Base-by-base conservation (phyloP, 2,797 vertebrate species). In the Micropoecilia bifurca region DNA sequence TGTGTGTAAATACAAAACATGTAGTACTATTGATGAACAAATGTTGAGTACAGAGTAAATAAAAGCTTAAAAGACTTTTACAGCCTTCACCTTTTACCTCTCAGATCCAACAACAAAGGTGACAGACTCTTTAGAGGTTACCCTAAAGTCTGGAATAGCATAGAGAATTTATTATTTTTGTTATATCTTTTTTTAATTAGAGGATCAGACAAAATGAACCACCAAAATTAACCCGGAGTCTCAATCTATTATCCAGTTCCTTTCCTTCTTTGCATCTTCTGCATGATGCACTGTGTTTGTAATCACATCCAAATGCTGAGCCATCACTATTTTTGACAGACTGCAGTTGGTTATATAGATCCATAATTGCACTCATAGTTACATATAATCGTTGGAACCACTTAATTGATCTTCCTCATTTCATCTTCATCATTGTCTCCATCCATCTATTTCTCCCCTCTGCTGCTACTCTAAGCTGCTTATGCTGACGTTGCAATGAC, bases 341-440 rank as follows among this genome's bases (percentile, higher is more conserved):
- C 95, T 92, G 90, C 93, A 95, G 78, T 84, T 87, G 3, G 1
- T 88, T 92, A 94, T 95, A 83, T 8, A 16, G 71, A 87, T 77
- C 92, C 89, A 80, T 95, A 95, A 92, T 95, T 94, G 87, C 92
- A 83, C 87, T 84, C 79, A 87, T 10, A 80, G 82, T 91, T 90
- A 83, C 88, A 3, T 88, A 79, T 84, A 6, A 2, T 93, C 93
- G 88, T 89, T 85, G 57, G 76, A 85, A 74, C 82, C 82, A 78
- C 89, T 88, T 78, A 81, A 85, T 87, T 16, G 61, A 50, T 57
- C 18, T 79, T 66, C 59, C 53, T 83, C 33, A 82, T 63, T 84
- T 84, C 66, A 76, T 57, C 71, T 87, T 71, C 66, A 53, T 53
- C 73, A 43, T 68, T 83, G 43, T 43, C 50, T 61, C 18, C 33